A percentile compares a stretch with the other conserved stretches of the same genome.
phyloP scores from a whole-genome alignment of 1,140 invertebrate genomes.

The Calliopsis andreniformis region DNA sequence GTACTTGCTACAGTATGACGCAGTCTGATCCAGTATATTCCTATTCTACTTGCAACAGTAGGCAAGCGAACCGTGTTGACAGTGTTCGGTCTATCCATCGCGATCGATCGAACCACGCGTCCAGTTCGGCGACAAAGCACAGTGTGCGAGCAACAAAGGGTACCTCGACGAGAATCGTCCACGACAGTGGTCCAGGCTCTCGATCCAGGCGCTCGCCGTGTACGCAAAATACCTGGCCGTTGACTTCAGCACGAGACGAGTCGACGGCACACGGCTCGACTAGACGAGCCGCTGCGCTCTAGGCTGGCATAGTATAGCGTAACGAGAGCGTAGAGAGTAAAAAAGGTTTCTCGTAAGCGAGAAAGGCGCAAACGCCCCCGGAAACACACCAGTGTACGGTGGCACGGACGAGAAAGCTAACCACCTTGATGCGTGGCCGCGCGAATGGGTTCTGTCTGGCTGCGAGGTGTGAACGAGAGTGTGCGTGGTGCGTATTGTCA shows the following conservation, averaged over 20 bases:
- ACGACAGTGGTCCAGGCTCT: slow-evolving; percentile 42
- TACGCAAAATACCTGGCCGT: slow-evolving; percentile 41
- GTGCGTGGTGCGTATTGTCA: slow-evolving; percentile 27
- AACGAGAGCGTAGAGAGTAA: slow-evolving; percentile 27
- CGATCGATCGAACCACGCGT: slow-evolving; percentile 31
- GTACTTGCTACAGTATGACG: no score
- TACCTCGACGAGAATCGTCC: slow-evolving; percentile 69
- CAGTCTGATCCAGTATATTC: no score
- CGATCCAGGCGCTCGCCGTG: slow-evolving; percentile 44
- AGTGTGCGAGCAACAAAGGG: slow-evolving; percentile 71
- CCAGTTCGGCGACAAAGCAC: slow-evolving; percentile 61
- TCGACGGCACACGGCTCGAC: slow-evolving; percentile 52
- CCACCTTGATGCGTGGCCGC: slow-evolving; percentile 5
- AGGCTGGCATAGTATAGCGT: slow-evolving; percentile 41
- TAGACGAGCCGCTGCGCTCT: slow-evolving; percentile 47
- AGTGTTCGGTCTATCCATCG: no score
- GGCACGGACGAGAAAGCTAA: slow-evolving; percentile 39
- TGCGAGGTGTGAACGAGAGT: slow-evolving; percentile 1
- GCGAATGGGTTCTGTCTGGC: not conserved
- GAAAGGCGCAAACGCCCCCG: slow-evolving; percentile 10
- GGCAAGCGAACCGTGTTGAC: no score
- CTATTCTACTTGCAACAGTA: no score
- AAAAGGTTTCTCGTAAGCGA: slow-evolving; percentile 6
- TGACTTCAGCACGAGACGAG: slow-evolving; percentile 38
- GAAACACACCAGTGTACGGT: slow-evolving; percentile 45